These are phyloP conservation scores for Vimba vimba DNA, from an alignment of 2,113 vertebrate genomes.

Conservation along the genomic window DNA sequence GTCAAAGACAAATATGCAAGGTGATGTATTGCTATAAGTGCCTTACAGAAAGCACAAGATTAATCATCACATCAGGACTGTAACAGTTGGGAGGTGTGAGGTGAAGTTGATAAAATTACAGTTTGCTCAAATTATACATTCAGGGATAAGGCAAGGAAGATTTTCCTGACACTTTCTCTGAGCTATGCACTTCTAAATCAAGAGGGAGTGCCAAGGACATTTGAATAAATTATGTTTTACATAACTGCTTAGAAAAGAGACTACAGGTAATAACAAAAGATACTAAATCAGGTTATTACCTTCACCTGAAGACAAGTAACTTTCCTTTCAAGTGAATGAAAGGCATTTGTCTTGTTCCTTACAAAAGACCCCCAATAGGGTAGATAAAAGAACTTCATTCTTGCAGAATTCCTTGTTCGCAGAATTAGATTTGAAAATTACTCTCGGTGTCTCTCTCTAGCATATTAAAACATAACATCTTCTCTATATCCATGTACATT, in stretches of 20 bases:
- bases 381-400: neutral
- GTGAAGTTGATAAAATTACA: neutral
- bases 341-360: neutral
- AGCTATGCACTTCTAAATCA: neutral
- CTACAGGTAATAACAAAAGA: neutral
- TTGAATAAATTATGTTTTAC: neutral
- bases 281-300: neutral
- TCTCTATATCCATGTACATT: no score
- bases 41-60: neutral
- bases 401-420: neutral
- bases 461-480: neutral
- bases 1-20: neutral
- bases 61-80: neutral
- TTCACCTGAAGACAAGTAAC: neutral
- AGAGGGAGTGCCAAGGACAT: neutral
- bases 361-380: neutral
- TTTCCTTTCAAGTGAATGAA: neutral
- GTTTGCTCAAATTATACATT: neutral
- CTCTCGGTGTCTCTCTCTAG: neutral
- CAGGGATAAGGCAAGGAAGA: neutral
- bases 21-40: neutral
- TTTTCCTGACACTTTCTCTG: neutral
- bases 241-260: neutral
- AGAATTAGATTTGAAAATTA: neutral
- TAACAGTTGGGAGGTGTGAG: neutral